These are phyloP conservation scores for Neocrepidodera transversa DNA, from an alignment of 2,888 invertebrate species.

Conservation along the genomic window DNA sequence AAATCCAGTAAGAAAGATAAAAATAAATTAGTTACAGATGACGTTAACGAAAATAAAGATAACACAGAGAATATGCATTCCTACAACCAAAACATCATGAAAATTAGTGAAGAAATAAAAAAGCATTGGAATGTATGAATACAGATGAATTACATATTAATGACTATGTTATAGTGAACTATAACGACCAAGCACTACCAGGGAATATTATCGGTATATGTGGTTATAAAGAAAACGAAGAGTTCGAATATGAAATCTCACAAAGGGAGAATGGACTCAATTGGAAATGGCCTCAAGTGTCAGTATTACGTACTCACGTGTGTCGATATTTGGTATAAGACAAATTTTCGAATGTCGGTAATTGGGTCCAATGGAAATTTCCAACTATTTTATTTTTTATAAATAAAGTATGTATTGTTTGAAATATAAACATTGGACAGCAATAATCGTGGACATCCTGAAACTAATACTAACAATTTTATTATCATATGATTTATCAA, in stretches of 20 bases:
- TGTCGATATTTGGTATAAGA: constrained; percentile 19
- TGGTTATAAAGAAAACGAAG: constrained; percentile 7
- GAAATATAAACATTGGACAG: too few relatives aligned
- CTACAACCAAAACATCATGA: constrained; percentile 13
- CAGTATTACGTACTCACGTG: constrained; percentile 19
- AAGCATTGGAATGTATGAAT: constrained; percentile 3
- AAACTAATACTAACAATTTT: constrained; percentile 4
- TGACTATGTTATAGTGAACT: constrained; percentile 30
- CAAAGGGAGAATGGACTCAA: constrained; percentile 19
- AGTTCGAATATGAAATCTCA: constrained; percentile 10
- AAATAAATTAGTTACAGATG: too few relatives aligned
- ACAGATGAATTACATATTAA: constrained; percentile 22
- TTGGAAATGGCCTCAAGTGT: constrained; percentile 20
- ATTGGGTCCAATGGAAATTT: constrained; percentile 11
- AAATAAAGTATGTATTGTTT: too few relatives aligned
- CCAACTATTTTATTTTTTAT: constrained; percentile 3
- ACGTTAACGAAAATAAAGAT: too few relatives aligned
- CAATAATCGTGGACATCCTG: neutral
- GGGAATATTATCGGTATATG: constrained; percentile 27
- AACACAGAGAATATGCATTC: constrained; percentile 1
- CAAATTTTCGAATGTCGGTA: constrained; percentile 7
- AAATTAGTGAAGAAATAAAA: constrained; percentile 11
- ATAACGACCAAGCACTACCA: constrained; percentile 29
- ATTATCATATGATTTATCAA: constrained; percentile 5
- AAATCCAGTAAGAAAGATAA: too few relatives aligned